Evolutionary conservation across 2,113 vertebrate genomes (phyloP), one percentile per base, ranked within the genome.

Genomic region (Corvus cornix): DNA sequence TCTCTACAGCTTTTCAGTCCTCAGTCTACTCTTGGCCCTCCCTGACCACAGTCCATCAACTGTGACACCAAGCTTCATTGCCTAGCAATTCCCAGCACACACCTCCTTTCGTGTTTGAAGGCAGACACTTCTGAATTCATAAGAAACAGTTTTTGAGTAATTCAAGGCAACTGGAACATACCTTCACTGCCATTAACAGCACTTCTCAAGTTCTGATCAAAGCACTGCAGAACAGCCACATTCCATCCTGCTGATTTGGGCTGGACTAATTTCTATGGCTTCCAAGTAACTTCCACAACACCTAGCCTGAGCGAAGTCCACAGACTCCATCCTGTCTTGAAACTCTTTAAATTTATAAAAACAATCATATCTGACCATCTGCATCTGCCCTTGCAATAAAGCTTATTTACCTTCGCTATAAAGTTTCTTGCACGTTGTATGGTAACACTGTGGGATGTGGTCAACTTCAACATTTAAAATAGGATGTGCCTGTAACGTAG

Each of bases 381-480:
- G 33, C 51, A 86, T 24, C 59, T 76, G 39, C 12, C 41, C 52
- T 87, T 41, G 28, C 58, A 79, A 63, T 31, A 74, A 56, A 64
- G 52, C 24, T 60, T 49, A 60, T 49, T 27, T 31, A 28, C 7
- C 23, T 49, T 90, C 37, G 35, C 64, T 75, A 10, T 19, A 64
- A 63, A 84, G 56, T 51, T 66, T 69, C 41, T 56, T 59, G 53
- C 37, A 27, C 2, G 0, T 28, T 82, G 46, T 66, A 24, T 24
- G 26, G 18, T 58, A 69, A 60, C 35, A 6, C n/a, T 39, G 41
- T 26, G 48, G 51, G 64, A 83, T 83, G 60, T 16, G 63, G 64
- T 56, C 73, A 93, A 91, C 68, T 78, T 88, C 77, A 88, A 58
- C 52, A 75, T 80, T 76, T 84, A 95, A 96, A 89, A 85, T 44